Evolutionary conservation across 1,140 invertebrate genomes (phyloP), one percentile per base, ranked within the genome.

Genomic region (Drosophila nigrodunni): DNA sequence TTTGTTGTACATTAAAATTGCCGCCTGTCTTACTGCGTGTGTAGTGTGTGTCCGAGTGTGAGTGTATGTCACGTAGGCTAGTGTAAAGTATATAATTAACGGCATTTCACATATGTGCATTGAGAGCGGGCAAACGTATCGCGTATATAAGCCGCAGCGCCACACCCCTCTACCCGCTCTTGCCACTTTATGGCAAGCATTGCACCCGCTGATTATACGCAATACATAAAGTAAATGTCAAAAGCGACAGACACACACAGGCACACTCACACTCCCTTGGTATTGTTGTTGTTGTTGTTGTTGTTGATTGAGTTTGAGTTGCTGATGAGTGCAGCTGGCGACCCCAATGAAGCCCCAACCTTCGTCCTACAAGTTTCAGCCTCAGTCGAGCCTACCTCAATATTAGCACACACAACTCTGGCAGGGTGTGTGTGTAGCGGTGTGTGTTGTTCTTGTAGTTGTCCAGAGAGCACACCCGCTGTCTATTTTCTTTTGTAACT

Each of bases 171-270:
- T 60, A 21, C 11, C 25, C 41, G 8, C 37, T 58, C 52, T 11
- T 10, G 50, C 54, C 62, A 43, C 25, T 25, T 46, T 46, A 43
- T 68, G 35, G 37, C 52, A 18, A 11, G 13, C 21, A 25, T 44
- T 47, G 30, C 50, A 43, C 30, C 30, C 55, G 58, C 80, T 88
- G 85, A 88, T 88, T 88, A 83, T 80, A 88, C 60, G 74, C 73
- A 80, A 87, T 87, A 87, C 83, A 87, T 87, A 88, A 87, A 87
- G 83, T 87, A 87, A 87, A 87, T 87, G 83, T 89, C 83, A 87
- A 87, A 87, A 87, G 83, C 83, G 85, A 82, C 65, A 68, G 71
- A 79, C 61, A 79, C 76, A 80, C 74, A 46, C 58, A 66, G 74
- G 44, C 57, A 52, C 44, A 30, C 21, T 52, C 9, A 13, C 6